Conservation (phyloP, 2,797 vertebrate genomes). For the Sciaenops ocellatus region DNA sequence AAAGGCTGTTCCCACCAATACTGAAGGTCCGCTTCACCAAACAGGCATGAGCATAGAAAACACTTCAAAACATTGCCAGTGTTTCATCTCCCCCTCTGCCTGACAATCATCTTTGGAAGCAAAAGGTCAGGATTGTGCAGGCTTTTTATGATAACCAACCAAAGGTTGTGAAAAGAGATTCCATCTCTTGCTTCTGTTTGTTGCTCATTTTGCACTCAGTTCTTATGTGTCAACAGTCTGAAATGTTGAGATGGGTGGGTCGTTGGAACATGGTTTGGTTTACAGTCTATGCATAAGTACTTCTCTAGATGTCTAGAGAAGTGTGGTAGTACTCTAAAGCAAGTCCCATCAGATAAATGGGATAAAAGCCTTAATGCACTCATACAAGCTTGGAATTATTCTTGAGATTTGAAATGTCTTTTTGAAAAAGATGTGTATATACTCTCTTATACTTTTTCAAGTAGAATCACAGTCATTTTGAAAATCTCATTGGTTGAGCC, state of each 20-base stretch:
- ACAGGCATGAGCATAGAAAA: slow-evolving; percentile 26
- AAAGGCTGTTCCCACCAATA: slow-evolving; percentile 37
- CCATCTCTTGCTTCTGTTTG: slow-evolving; percentile 5
- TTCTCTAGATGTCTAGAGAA: too few relatives aligned
- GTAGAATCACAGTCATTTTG: not conserved
- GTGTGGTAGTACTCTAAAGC: too few relatives aligned
- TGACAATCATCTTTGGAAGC: slow-evolving; percentile 48
- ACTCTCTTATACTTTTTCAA: not conserved
- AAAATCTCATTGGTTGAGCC: not conserved
- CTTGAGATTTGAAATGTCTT: not conserved
- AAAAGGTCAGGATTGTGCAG: slow-evolving; percentile 60
- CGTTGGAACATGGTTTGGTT: not conserved
- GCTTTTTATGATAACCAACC: slow-evolving; percentile 25
- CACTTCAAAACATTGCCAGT: slow-evolving; percentile 58
- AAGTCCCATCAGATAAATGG: too few relatives aligned
- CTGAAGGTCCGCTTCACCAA: slow-evolving; percentile 43
- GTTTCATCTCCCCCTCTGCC: slow-evolving; percentile 65
- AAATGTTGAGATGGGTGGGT: not conserved
- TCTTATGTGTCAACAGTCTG: not conserved
- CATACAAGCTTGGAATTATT: not conserved
- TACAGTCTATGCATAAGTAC: not conserved
- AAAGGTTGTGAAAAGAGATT: slow-evolving; percentile 28
- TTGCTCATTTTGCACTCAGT: not conserved
- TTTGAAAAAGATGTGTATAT: too few relatives aligned
- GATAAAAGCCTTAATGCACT: too few relatives aligned